Evolutionary conservation across 2,888 invertebrate species (phyloP), one percentile per base, ranked within the genome.

Genomic region (Pseudoips prasinana): DNA sequence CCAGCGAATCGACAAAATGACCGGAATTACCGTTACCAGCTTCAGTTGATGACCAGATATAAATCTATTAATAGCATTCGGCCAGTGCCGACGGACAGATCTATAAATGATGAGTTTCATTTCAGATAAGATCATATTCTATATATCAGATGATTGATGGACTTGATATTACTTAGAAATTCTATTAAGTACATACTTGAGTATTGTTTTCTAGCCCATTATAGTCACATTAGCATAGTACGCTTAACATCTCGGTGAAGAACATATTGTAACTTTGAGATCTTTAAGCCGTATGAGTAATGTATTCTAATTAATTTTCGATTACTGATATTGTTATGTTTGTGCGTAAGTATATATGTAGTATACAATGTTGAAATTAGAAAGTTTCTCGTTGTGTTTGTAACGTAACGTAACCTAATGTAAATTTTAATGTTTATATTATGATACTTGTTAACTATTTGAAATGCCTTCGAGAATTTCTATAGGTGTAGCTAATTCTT

Each of bases 31-130:
- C 76, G 85, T 83, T 83, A 82, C 74, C 65, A 77, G 80, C 77
- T 79, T 78, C 82, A 76, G 73, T 77, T 79, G 81, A 84, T 84
- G 83, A 83, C 76, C 73, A 79, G 84, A 86, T 87, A 86, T 63
- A 76, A 77, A 88, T 88, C 84, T 86, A 84, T 86, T 86, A 86
- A 86, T 88, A 86, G 85, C 78, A 80, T 85, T 85, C 83, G 78
- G 71, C 64, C 81, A 80, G 72, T 70, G 79, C 74, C 71, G 80
- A 80, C 83, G 73, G 71, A 76, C 76, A 81, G 78, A 87, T 86
- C 82, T 82, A 80, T 87, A 87, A 87, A 88, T 86, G 87, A 88
- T 87, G 87, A 85, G 86, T 85, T 87, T 78, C 82, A 76, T 85
- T 85, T 79, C 77, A 84, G 87, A 87, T 87, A 85, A 84, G 83